Evolutionary conservation across 2,113 vertebrate genomes (phyloP).

Genomic region (Anthoscopus minutus): DNA sequence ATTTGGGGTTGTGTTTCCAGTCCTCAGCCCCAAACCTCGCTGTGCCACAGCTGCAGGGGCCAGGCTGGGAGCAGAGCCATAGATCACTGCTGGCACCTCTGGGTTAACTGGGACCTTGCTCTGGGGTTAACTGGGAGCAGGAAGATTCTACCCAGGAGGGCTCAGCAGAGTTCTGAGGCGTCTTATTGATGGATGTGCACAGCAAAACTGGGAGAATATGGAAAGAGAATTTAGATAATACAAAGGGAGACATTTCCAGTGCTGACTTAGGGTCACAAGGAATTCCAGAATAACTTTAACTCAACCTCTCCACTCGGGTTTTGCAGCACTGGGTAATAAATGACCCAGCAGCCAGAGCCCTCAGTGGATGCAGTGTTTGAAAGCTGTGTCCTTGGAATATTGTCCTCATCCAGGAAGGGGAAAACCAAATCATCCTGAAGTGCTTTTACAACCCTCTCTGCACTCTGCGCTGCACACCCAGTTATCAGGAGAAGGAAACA

Average conservation of each 20-base stretch:
- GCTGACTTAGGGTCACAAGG: background rate
- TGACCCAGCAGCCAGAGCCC: background rate
- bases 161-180: background rate
- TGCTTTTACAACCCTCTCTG: background rate
- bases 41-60: background rate
- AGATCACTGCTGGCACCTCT: background rate
- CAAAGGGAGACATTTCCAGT: background rate
- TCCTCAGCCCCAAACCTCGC: background rate
- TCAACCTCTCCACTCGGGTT: background rate
- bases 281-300: background rate
- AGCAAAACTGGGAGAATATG: background rate
- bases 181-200: background rate
- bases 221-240: background rate
- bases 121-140: background rate
- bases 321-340: background rate
- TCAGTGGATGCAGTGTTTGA: background rate
- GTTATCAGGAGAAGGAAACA: background rate
- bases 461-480: background rate
- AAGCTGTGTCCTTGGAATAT: conserved; percentile 5
- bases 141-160: background rate
- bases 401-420: background rate
- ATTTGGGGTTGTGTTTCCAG: background rate
- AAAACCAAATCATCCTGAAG: background rate
- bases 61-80: background rate
- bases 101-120: no score